These are phyloP conservation scores for Paradisaea rubra DNA, from an alignment of 2,113 vertebrate species.

Conservation along the genomic window DNA sequence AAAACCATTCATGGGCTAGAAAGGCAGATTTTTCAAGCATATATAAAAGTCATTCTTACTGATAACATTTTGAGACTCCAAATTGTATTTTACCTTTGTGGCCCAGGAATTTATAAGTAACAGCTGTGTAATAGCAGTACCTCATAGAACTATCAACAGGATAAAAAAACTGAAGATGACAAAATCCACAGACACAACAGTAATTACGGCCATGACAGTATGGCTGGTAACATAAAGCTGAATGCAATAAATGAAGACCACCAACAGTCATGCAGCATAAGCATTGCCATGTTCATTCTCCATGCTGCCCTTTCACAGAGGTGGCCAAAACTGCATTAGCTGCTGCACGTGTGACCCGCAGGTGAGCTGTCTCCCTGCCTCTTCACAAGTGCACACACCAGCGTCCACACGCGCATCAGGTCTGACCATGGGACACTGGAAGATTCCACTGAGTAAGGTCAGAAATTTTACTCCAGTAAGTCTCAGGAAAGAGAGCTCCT, in stretches of 20 bases:
- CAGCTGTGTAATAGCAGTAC: background rate
- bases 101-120: background rate
- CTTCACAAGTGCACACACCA: background rate
- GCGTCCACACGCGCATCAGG: rapidly evolving
- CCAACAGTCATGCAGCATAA: background rate
- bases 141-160: background rate
- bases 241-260: background rate
- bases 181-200: background rate
- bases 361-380: background rate
- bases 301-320: background rate
- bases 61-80: background rate
- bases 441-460: background rate
- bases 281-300: background rate
- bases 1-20: background rate
- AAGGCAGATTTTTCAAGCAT: background rate
- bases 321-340: background rate
- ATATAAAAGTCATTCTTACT: background rate
- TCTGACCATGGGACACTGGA: rapidly evolving
- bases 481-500: background rate
- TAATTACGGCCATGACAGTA: background rate
- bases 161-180: background rate
- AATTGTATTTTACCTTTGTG: background rate
- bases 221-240: rapidly evolving
- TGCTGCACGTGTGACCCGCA: background rate
- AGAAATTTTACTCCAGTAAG: background rate